Conservation (phyloP, 2,113 vertebrate genomes). For the Salvator merianae region DNA sequence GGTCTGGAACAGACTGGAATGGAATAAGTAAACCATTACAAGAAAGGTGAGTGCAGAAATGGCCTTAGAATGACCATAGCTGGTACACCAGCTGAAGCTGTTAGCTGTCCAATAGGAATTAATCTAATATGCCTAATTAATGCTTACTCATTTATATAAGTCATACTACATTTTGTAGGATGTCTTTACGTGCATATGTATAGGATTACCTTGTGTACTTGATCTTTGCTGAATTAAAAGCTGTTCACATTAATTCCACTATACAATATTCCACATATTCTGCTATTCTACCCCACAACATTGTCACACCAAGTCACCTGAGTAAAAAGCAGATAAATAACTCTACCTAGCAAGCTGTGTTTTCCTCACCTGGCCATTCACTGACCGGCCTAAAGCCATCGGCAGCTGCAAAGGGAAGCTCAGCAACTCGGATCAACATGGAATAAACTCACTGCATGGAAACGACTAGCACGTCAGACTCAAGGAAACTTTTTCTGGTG, state of each 20-base stretch:
- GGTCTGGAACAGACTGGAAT: no score
- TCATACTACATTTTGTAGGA: neutral
- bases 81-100: no score
- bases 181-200: neutral
- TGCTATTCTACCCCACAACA: neutral
- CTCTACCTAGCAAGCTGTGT: neutral
- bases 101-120: neutral
- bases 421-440: neutral
- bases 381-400: neutral
- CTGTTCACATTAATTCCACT: neutral
- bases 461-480: conserved; percentile 11
- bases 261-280: neutral
- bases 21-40: no score
- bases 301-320: neutral
- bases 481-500: neutral
- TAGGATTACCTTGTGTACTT: no score
- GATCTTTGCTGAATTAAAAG: neutral
- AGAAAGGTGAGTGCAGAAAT: no score
- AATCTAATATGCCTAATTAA: neutral
- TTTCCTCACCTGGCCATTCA: neutral
- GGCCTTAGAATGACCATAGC: no score
- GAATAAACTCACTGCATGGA: neutral
- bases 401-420: neutral
- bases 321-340: neutral
- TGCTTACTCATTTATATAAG: neutral